phyloP scores from a whole-genome alignment of 2,797 vertebrate species.

The Microhierax caerulescens region DNA sequence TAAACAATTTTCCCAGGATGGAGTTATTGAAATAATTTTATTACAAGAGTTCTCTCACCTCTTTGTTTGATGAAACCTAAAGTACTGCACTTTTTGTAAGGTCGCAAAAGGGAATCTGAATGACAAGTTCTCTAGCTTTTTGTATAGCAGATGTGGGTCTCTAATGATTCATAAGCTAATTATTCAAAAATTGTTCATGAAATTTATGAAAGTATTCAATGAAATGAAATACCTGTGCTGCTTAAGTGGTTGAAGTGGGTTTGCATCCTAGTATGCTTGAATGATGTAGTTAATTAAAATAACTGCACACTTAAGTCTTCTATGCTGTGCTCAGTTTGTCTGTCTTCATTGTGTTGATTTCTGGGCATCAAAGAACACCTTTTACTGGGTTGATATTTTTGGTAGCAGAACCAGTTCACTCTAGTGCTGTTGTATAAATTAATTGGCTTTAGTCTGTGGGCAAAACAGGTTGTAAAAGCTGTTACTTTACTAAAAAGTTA shows the following conservation, averaged over 20 bases:
- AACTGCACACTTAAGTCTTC: neutral
- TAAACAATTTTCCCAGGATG: fast-evolving
- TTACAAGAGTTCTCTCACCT: neutral
- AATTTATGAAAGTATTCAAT: neutral
- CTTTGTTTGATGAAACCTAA: neutral
- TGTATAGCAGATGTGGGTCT: neutral
- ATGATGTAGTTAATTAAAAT: neutral
- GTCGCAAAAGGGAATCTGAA: neutral
- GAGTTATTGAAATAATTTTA: neutral
- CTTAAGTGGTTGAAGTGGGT: neutral
- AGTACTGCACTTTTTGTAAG: neutral
- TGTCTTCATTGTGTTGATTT: neutral
- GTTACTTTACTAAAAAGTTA: too few relatives aligned
- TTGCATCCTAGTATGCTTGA: neutral
- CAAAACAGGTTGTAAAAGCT: neutral
- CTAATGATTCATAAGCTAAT: neutral
- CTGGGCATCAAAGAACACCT: neutral
- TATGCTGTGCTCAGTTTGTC: neutral
- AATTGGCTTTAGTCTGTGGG: neutral
- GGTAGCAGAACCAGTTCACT: neutral
- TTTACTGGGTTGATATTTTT: neutral
- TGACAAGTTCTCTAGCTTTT: neutral
- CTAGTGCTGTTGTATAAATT: neutral
- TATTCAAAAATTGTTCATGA: neutral
- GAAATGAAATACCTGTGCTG: neutral